Evolutionary conservation across 1,140 invertebrate species (phyloP), one percentile per base, ranked within the genome.

Genomic region (Drosophila oshimai): DNA sequence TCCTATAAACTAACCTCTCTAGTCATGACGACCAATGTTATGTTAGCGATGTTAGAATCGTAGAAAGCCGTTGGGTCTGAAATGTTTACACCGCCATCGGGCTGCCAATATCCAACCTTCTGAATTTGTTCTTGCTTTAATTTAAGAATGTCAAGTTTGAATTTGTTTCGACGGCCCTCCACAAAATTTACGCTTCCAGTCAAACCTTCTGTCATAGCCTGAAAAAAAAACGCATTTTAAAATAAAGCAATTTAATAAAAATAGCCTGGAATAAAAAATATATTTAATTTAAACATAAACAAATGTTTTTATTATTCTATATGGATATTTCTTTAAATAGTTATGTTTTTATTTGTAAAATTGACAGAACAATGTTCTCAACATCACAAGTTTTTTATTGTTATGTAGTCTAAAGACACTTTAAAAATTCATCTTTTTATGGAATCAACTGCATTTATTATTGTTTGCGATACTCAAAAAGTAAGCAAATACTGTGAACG

Each of bases 101-200:
- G 94, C 3, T 93, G 95, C 97, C 97, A 98, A 72, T 95, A 93
- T 0, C 97, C 97, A 1, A 97, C 96, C 89, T 97, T 94, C 42
- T 93, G 92, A 6, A 96, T 91, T 61, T 95, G 93, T 37, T 96
- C 95, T 20, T 95, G 95, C 42, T 95, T 95, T 51, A 98, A 91
- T 90, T 98, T 95, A 44, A 98, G 93, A 9, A 99, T 92, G 88
- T 97, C 96, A 41, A 99, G 92, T 87, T 96, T 96, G 90, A 98
- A 96, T 75, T 96, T 95, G 18, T 93, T 95, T 42, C 98, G 92
- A 60, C 94, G 94, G 0, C 97, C 97, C 87, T 96, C 95, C 64
- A 94, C 94, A 92, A 99, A 98, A 62, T 96, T 94, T 39, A 99
- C 95, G 28, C 94, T 95, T 4, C 98, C 98, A 0, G 97, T 98